phyloP scores from a whole-genome alignment of 2,797 vertebrate genomes.

The Anguilla anguilla region DNA sequence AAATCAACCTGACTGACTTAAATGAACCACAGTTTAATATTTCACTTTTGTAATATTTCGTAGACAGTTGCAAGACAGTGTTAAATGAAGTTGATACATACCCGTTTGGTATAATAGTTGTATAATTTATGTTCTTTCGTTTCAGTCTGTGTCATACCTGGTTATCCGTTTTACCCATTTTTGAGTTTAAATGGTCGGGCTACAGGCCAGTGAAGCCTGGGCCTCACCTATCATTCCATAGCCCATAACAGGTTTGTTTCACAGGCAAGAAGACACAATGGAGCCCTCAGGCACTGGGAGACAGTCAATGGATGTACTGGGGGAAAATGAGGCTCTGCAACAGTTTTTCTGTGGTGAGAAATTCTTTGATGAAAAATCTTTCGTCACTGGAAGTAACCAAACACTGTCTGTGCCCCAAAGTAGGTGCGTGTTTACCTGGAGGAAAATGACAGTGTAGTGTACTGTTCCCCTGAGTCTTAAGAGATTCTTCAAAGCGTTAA shows the following conservation, averaged over 20 bases:
- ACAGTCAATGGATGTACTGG: slow-evolving; percentile 77
- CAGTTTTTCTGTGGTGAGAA: slow-evolving; percentile 90
- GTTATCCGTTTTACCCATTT: too few species aligned
- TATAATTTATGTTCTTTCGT: too few species aligned
- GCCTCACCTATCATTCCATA: neutral
- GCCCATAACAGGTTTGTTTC: slow-evolving; percentile 35
- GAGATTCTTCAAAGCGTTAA: too few species aligned
- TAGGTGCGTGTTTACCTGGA: too few species aligned
- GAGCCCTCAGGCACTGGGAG: slow-evolving; percentile 45
- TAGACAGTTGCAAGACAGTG: neutral
- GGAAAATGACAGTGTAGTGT: too few species aligned
- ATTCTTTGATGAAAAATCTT: neutral
- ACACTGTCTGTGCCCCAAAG: neutral
- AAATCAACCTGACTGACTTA: too few species aligned
- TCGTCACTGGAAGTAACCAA: neutral
- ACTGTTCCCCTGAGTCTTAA: too few species aligned
- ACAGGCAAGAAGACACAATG: slow-evolving; percentile 49
- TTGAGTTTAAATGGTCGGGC: neutral
- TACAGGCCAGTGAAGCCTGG: slow-evolving; percentile 23
- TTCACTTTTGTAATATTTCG: neutral
- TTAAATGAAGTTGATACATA: neutral
- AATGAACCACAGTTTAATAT: neutral
- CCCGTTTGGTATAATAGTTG: neutral
- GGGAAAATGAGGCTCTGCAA: slow-evolving; percentile 88
- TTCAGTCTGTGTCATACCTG: too few species aligned